phyloP scores from a whole-genome alignment of 2,797 vertebrate genomes.

The Ceyx erithaca region DNA sequence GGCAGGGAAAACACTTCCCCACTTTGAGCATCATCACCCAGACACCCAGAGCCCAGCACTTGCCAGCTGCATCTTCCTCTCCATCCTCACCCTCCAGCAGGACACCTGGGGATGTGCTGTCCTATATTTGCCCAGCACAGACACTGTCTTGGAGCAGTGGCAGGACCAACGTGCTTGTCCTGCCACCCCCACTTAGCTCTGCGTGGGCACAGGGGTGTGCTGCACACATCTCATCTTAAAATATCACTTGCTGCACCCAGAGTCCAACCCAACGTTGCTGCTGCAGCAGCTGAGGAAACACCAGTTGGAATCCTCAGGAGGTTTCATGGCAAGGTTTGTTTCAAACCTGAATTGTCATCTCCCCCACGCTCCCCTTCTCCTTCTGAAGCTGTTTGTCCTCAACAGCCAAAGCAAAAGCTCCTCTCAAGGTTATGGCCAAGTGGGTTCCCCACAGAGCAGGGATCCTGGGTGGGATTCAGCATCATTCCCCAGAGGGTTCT shows the following conservation, averaged over 20 bases:
- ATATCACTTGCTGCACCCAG: not conserved
- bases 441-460: not conserved
- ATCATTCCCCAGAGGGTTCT: not conserved
- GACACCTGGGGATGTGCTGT: not conserved
- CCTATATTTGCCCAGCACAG: not conserved
- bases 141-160: rapidly evolving
- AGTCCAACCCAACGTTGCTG: not conserved
- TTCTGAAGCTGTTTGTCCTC: not conserved
- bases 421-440: not conserved
- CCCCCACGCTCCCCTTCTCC: not conserved
- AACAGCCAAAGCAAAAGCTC: not conserved
- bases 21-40: not conserved
- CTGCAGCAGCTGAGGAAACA: not conserved
- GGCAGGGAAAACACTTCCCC: not conserved
- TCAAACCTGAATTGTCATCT: conserved; percentile 7
- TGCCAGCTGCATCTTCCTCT: not conserved
- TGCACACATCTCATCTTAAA: not conserved
- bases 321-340: not conserved
- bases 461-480: not conserved
- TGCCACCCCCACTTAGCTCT: not conserved
- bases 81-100: not conserved
- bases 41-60: not conserved
- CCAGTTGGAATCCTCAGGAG: not conserved
- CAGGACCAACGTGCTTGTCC: not conserved
- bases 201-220: not conserved